These are phyloP conservation scores for Macroglossus sobrinus DNA, from an alignment of 2,113 vertebrate species.

Conservation along the genomic window DNA sequence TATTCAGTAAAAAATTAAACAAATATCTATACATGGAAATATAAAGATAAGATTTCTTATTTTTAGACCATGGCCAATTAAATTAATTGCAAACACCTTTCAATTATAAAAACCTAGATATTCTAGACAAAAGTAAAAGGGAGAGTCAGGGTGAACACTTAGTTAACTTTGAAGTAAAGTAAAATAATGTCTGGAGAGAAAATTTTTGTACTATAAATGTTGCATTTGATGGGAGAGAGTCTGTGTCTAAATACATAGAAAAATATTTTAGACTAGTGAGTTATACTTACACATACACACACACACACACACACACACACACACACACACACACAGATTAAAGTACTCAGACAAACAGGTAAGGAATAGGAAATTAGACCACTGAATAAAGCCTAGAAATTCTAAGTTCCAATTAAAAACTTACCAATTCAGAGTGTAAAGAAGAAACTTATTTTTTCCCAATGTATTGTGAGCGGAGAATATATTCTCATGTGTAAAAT, in stretches of 20 bases:
- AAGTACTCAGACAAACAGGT: background rate
- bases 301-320: background rate
- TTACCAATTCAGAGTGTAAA: background rate
- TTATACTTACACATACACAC: background rate
- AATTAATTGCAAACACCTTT: background rate
- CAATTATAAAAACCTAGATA: background rate
- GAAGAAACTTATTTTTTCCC: background rate
- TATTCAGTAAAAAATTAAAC: background rate
- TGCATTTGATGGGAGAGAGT: background rate
- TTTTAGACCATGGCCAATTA: background rate
- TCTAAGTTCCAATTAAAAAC: background rate
- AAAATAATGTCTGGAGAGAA: background rate
- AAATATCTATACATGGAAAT: background rate
- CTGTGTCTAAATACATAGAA: background rate
- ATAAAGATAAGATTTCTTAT: background rate
- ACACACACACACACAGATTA: background rate
- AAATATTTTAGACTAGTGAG: background rate
- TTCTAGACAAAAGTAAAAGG: background rate
- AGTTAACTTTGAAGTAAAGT: background rate
- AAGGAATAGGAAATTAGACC: background rate
- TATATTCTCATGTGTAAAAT: background rate
- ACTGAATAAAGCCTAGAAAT: background rate
- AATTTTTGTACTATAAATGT: background rate
- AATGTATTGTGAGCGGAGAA: background rate
- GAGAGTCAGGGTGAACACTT: background rate